Percentiles rank a stretch among this genome's conserved stretches.
phyloP scores from a whole-genome alignment of 2,797 vertebrate genomes.

The Manis pentadactyla region DNA sequence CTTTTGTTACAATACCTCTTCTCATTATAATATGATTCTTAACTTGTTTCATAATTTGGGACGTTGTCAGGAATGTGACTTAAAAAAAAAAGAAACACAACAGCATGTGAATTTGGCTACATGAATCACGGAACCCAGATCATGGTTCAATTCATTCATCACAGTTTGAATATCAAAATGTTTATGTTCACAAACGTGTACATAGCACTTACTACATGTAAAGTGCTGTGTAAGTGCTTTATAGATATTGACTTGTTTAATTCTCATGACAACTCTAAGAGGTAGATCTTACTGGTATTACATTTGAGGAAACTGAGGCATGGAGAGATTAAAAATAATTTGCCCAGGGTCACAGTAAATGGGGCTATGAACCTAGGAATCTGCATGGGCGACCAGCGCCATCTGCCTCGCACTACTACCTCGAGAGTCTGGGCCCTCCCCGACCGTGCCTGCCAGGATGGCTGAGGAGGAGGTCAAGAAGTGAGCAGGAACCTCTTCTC shows the following conservation, averaged over 20 bases:
- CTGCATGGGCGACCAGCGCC: neutral
- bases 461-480: neutral
- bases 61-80: neutral
- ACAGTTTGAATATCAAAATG: neutral
- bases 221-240: neutral
- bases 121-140: neutral
- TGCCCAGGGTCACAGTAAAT: neutral
- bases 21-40: neutral
- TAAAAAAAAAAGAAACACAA: neutral
- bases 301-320: neutral
- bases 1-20: neutral
- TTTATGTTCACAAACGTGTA: neutral
- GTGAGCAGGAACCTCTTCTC: neutral
- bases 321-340: neutral
- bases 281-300: neutral
- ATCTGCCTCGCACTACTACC: neutral
- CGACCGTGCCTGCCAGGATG: too few relatives aligned
- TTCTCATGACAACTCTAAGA: neutral
- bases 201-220: neutral
- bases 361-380: neutral
- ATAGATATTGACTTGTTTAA: neutral
- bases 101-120: neutral
- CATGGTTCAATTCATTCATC: neutral
- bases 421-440: neutral
- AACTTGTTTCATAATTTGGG: neutral